Evolutionary conservation across 1,140 invertebrate genomes (phyloP), one percentile per base, ranked within the genome.

Genomic region (Bombus waltoni): DNA sequence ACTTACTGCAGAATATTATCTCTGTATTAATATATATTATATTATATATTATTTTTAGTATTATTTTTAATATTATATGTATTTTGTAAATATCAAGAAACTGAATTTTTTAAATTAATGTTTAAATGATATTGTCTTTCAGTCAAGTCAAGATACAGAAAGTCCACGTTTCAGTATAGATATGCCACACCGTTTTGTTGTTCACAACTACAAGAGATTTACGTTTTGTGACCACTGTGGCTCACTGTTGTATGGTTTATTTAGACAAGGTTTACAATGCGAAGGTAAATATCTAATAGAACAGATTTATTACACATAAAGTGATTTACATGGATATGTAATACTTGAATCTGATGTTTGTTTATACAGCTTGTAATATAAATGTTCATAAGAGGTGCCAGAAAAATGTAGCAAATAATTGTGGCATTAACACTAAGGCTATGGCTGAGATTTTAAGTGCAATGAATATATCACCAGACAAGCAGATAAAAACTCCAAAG

Each of bases 161-260:
- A 97, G 97, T 73, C 97, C 98, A 94, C 96, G 99, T 68, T 99
- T 99, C 96, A 99, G 98, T 95, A 99, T 99, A 88, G 99, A 99
- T 95, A 97, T 99, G 86, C 99, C 99, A 79, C 99, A 99, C 96
- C 97, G 98, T 40, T 98, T 98, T 95, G 96, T 97, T 73, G 96
- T 98, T 86, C 99, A 99, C 95, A 99, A 97, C 93, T 99, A 99
- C 96, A 99, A 99, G 95, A 96, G 98, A 86, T 99, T 99, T 94
- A 99, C 99, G 59, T 99, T 99, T 95, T 99, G 99, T 96, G 99
- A 99, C 96, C 99, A 99, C 94, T 99, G 99, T 96, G 99, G 99
- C 79, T 98, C 98, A 28, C 95, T 99, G 91, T 96, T 99, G 32
- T 99, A 99, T 95, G 99, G 99, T 32, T 96, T 99, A 87, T 97